Evolutionary conservation across 2,888 invertebrate genomes (phyloP), one percentile per base, ranked within the genome.

Genomic region (Lasius fuliginosus): DNA sequence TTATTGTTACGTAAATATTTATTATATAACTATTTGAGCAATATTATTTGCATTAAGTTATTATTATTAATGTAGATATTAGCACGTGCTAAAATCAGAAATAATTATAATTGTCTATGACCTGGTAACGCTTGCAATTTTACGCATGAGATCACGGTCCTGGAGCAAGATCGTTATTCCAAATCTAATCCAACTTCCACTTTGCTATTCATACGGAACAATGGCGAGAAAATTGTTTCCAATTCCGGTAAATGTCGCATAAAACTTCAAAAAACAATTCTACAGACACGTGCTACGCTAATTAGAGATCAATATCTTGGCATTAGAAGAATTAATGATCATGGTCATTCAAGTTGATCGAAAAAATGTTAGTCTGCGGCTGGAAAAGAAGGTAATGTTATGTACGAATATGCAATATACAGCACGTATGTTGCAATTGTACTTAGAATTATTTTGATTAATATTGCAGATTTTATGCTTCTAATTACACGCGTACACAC

Each of bases 101-200:
- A 36, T 53, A 49, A 67, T 67, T 11, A 49, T 53, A 60, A 62
- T 30, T 74, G 15, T 33, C 6, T 27, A 36, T 12, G 4, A 30
- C 15, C 27, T 67, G 30, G 3, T 68, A 53, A 40, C 40, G 77
- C 30, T 30, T 77, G 58, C 6, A 46, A 74, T 64, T 86, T 81
- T 67, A 58, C n/a, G 67, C 15, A 12, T 42, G 60, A 65, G 73
- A 77, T 49, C 58, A 53, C 23, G 67, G 64, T 85, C 83, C 49
- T 64, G 40, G n/a, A 62, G 58, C 88, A 77, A 86, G 84, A 86
- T 49, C 84, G 49, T 81, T 85, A 62, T 67, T 84, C 49, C 71
- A 87, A 49, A 36, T 76, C 27, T 82, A 86, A 86, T 76, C 84
- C 81, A 87, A 91, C 89, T 90, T 89, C 74, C 77, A 67, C 71